These are phyloP conservation scores for Premnoplex brunnescens DNA, from an alignment of 2,797 vertebrate genomes.

Conservation along the genomic window DNA sequence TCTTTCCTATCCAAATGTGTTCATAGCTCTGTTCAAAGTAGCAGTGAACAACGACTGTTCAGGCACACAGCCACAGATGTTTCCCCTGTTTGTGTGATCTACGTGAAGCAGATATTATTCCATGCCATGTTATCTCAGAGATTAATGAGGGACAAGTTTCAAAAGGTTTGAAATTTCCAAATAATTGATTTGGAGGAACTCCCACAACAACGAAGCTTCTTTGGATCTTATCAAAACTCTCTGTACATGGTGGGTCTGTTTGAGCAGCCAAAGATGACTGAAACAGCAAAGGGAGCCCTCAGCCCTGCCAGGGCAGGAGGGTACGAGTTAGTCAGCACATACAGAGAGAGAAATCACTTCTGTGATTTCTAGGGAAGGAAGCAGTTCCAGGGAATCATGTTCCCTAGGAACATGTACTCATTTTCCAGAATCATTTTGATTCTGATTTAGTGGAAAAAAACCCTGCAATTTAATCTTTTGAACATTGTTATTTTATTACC, in stretches of 20 bases:
- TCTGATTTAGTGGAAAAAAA: not conserved
- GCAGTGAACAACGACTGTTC: not conserved
- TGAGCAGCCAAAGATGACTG: not conserved
- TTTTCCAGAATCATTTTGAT: not conserved
- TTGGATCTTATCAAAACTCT: conserved; percentile 16
- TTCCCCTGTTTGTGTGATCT: not conserved
- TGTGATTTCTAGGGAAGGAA: not conserved
- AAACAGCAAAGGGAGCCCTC: not conserved
- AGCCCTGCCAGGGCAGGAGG: not conserved
- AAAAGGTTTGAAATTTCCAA: conserved; percentile 49
- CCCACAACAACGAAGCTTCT: not conserved
- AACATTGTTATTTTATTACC: not conserved
- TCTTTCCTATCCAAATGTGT: not conserved
- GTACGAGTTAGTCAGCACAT: not conserved
- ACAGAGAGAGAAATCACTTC: not conserved
- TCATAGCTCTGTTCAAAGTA: not conserved
- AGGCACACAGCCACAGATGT: conserved; percentile 1
- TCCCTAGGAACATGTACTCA: not conserved
- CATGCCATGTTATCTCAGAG: not conserved
- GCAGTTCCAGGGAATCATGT: not conserved
- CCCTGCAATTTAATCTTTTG: not conserved
- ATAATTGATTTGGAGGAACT: conserved; percentile 49
- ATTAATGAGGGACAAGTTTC: conserved; percentile 22
- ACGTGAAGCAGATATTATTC: not conserved
- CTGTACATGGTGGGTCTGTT: not conserved